Base-by-base conservation (phyloP, 2,113 vertebrate species). In the Lagopus muta region DNA sequence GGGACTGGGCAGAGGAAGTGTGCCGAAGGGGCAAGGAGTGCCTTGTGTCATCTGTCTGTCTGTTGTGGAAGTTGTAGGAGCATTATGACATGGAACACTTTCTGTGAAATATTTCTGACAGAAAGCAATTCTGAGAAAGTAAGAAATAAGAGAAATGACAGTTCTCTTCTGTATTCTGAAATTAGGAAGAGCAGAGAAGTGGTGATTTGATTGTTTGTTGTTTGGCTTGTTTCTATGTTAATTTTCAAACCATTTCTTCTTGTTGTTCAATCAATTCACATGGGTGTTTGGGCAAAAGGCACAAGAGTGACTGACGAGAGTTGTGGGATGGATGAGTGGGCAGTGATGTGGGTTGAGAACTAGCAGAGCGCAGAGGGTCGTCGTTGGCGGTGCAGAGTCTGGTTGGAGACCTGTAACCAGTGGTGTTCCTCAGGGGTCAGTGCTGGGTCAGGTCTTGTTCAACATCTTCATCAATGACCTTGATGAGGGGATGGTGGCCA, bases 61-160 rank as follows among this genome's bases (percentile, higher is more conserved):
- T 80, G 52, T 43, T 20, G 28, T 0, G 0, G 24, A 24, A 7
- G 1, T 30, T 45, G 28, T 34, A 16, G 45, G 28, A 72, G 78
- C 11, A 10, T 9, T 20, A 6, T 48, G 27, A 4, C 30, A 32
- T 13, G 40, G 8, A n/a, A 3, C 1, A 0, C 7, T 52, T 48
- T 67, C 45, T 82, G 12, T 8, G 70, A 47, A 66, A 17, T 19
- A 11, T 6, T 9, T 85, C 40, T 47, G 10, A 42, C 8, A 66
- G 50, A 13, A 76, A 82, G 21, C 6, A 3, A 28, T 66, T 89
- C 34, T 66, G 30, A 72, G 12, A 2, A 14, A 66, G 25, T 21
- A 12, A 20, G 18, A n/a, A 57, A 19, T 57, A 57, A n/a, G 15
- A 38, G 58, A 48, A 76, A 13, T 8, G 5, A 66, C 36, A 82